These are phyloP conservation scores for Stenurella melanura DNA, from an alignment of 2,888 invertebrate species.

Conservation along the genomic window DNA sequence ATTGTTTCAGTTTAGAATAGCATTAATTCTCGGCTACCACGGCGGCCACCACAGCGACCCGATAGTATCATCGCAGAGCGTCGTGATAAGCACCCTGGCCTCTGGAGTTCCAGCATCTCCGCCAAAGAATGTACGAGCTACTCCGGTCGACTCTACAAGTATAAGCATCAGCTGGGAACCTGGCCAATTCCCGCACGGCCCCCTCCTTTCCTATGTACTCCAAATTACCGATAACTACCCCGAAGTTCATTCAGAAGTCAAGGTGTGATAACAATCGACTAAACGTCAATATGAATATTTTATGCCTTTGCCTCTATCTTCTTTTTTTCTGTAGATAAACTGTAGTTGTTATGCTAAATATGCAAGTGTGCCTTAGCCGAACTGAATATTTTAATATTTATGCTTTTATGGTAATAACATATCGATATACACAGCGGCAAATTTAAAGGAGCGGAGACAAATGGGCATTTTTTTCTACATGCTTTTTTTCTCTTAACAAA, in stretches of 20 bases:
- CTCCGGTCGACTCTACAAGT: slow-evolving; percentile 87
- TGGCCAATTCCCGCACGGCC: slow-evolving; percentile 91
- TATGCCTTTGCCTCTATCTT: not conserved
- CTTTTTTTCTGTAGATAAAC: slow-evolving; percentile 8
- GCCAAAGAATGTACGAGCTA: slow-evolving; percentile 84
- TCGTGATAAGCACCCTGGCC: slow-evolving; percentile 84
- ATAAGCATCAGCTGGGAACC: slow-evolving; percentile 93
- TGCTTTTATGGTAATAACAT: not conserved
- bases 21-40: slow-evolving; percentile 84
- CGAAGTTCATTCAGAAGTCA: slow-evolving; percentile 70
- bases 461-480: too few relatives aligned
- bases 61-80: slow-evolving; percentile 83
- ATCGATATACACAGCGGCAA: not conserved
- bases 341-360: slow-evolving; percentile 5
- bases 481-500: too few relatives aligned
- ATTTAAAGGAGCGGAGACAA: too few relatives aligned
- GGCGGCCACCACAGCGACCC: slow-evolving; percentile 72
- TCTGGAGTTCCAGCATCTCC: slow-evolving; percentile 85
- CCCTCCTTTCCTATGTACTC: slow-evolving; percentile 89
- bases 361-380: not conserved
- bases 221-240: slow-evolving; percentile 76
- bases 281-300: slow-evolving; percentile 12
- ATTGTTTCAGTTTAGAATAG: slow-evolving; percentile 86
- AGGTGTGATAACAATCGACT: slow-evolving; percentile 66
- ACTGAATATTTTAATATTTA: not conserved